Conservation (phyloP, 1,140 invertebrate genomes). For the Marisa cornuarietis region DNA sequence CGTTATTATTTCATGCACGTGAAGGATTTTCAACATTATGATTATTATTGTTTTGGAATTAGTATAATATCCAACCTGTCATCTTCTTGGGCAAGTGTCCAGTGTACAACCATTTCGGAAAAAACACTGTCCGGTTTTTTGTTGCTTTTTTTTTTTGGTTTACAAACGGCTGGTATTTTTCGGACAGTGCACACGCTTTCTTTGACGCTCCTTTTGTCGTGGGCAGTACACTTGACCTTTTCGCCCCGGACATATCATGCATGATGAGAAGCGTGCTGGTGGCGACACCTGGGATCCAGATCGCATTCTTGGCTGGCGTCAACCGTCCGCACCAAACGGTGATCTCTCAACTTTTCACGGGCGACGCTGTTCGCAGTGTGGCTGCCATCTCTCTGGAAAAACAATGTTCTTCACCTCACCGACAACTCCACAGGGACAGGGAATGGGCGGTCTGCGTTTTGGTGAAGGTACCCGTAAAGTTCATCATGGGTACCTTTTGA, state of each 20-base stretch:
- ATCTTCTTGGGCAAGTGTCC: no score
- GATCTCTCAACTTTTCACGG: constrained; percentile 26
- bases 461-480: constrained; percentile 19
- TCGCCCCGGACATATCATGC: constrained; percentile 15
- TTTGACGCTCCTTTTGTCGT: neutral
- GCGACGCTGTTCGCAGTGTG: constrained; percentile 27
- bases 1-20: no score
- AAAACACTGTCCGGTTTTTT: neutral
- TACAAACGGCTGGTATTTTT: neutral
- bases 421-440: neutral
- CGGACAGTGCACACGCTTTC: neutral
- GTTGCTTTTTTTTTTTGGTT: neutral
- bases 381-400: constrained; percentile 38
- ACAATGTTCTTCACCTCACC: constrained; percentile 14
- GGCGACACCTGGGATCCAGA: constrained; percentile 22
- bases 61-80: no score
- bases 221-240: neutral
- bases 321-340: constrained; percentile 29
- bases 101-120: neutral
- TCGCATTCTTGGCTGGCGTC: constrained; percentile 28
- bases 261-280: constrained; percentile 2
- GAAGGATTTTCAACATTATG: no score
- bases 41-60: no score
- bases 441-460: constrained; percentile 20
- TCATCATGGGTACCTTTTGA: constrained; percentile 33